Base-by-base conservation (phyloP, 2,797 vertebrate genomes). In the Chloroceryle inda region DNA sequence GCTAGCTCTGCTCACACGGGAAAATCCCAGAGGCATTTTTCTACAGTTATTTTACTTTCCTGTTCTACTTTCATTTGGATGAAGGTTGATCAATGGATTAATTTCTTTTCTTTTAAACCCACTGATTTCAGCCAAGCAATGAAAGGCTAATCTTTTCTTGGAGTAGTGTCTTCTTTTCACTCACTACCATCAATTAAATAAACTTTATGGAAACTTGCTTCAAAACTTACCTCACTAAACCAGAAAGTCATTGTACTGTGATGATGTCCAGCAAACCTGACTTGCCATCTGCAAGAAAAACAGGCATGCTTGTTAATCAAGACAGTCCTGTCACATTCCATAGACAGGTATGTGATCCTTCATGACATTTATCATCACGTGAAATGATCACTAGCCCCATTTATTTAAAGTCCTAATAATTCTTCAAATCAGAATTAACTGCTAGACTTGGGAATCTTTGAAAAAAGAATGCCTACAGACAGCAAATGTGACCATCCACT, bases 21-120 rank as follows among this genome's bases (percentile, higher is more conserved):
- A 79, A 74, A 97, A 89, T 23, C 33, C 88, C 75, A 58, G 33
- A 66, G 75, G 72, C 49, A 44, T 82, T 91, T 92, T 96, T 75
- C 87, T 89, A 68, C 31, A 55, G 29, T 62, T 77, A 79, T 62
- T 94, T 93, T 89, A 31, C 44, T 87, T 87, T 45, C 52, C 42
- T 78, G n/a, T 75, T 92, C 71, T 85, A 74, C 88, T 93, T 86
- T 53, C 21, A 49, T 81, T 81, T 69, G 21, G 59, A 73, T 79
- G 79, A 88, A 61, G 40, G 23, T 35, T 62, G 79, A 67, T 62
- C 58, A 81, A 67, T 62, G 35, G 62, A 86, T 84, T 79, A 19
- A 53, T 27, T 95, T 86, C 33, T 92, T 23, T 82, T 87, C 59
- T 37, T 37, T 67, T 74, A 85, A 87, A 85, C 49, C 49, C 26